Evolutionary conservation across 2,797 vertebrate genomes (phyloP), one percentile per base, ranked within the genome.

Genomic region (Malurus splendens): DNA sequence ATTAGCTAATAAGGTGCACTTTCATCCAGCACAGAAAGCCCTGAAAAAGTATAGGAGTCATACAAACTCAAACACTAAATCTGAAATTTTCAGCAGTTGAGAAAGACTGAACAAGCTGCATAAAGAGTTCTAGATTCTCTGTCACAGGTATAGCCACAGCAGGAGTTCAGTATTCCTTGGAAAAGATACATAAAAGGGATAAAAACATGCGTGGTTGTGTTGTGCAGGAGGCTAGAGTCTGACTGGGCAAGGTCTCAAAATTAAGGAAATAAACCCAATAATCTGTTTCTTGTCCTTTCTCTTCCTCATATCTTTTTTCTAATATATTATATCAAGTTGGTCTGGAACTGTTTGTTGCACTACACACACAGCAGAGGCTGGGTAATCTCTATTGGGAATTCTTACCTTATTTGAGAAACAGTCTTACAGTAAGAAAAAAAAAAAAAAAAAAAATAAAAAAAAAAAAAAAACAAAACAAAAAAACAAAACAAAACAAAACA

Each of bases 171-270:
- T 19, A 2, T 27, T 83, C 15, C 13, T 39, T 33, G 7, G 8
- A 18, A 72, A 55, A 51, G 5, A n/a, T 9, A 28, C 1, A 12
- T 2, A 55, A 28, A 77, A 51, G 7, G 0, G 10, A 44, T 44
- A 27, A 70, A 86, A 68, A 0, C 1, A 6, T 2, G 3, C 2
- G 0, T 2, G 45, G 2, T 6, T 62, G 0, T 56, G 12, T 32
- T 50, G 32, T 27, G 1, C 17, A 56, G 23, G 14, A 30, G 1
- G 16, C 9, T 55, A 52, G 8, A 57, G 12, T 45, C 30, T 57
- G 5, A n/a, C 28, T 14, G 27, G 11, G 0, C 2, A 51, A 10
- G 28, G 18, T 55, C 5, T 70, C 12, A 19, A 39, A n/a, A 65
- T 39, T 65, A 22, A 73, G 39, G 70, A 70, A 73, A 79, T 32